Evolutionary conservation across 2,888 invertebrate species (phyloP).

Genomic region (Morpho helenor): DNA sequence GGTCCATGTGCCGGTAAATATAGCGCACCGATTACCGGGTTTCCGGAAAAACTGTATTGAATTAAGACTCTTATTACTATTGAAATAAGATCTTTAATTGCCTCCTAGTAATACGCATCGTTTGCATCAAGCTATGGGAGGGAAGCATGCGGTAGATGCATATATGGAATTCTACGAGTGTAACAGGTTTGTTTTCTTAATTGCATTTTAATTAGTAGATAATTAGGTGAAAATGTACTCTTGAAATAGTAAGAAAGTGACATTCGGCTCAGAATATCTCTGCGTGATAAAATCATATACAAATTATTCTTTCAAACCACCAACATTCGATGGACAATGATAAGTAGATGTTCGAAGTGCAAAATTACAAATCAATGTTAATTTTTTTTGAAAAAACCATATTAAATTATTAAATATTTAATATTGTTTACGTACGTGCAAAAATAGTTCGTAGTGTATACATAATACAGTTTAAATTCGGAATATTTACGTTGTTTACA

Average conservation of each 20-base stretch:
- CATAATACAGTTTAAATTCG: too few species aligned
- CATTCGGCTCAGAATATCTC: too few species aligned
- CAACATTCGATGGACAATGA: too few species aligned
- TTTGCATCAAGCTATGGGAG: background rate
- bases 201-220: slow-evolving; percentile 21
- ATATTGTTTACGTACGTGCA: too few species aligned
- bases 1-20: slow-evolving; percentile 44
- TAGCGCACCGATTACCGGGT: slow-evolving; percentile 30
- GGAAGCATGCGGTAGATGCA: slow-evolving; percentile 16
- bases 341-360: too few species aligned
- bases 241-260: background rate
- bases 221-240: slow-evolving; percentile 19
- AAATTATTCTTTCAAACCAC: too few species aligned
- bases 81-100: background rate
- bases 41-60: background rate
- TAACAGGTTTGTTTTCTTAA: slow-evolving; percentile 19
- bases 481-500: too few species aligned
- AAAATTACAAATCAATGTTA: too few species aligned
- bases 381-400: too few species aligned
- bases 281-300: too few species aligned
- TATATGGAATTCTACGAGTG: slow-evolving; percentile 17
- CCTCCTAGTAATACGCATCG: background rate
- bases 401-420: too few species aligned
- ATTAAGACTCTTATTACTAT: slow-evolving; percentile 2
- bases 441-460: too few species aligned